Base-by-base conservation (phyloP, 2,113 vertebrate species). In the Paracanthobrama guichenoti region DNA sequence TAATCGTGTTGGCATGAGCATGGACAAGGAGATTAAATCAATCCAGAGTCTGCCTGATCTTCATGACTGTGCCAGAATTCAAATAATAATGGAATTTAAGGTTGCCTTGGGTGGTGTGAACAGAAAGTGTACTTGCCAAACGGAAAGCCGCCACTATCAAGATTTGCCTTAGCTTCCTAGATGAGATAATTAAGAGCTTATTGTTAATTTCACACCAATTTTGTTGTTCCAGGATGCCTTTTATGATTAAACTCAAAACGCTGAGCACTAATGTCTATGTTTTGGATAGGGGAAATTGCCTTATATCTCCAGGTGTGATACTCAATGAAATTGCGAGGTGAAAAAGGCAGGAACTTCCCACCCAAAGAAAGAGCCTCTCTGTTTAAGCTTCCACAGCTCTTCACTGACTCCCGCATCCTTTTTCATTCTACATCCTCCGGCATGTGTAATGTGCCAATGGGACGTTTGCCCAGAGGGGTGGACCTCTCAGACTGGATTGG, bases 1-100 rank as follows among this genome's bases (percentile, higher is more conserved):
- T 87, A 87, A 87, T 87, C 24, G 20, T 80, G 31, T 81, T 87
- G 85, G 62, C 83, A 83, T 69, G 55, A 85, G 74, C 35, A 28
- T 16, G 12, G 39, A 71, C 53, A 71, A 79, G 75, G 80, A 69
- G 85, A 87, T 87, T 87, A 85, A 81, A 88, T 84, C 73, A 75
- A 59, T 28, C n/a, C 66, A n/a, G 42, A 62, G 50, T 84, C 85
- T 88, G 78, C 72, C 69, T 76, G 62, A 85, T 79, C 57, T 46
- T 48, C 53, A 57, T 22, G 59, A 85, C 77, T 72, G 53, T 57
- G 60, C 75, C 75, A 83, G 76, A 72, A 85, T 87, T 85, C 53
- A 72, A 55, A 87, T 85, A 87, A 67, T 86, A 87, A 85, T 64
- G 48, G 80, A n/a, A 83, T 85, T 83, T 69, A 85, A 83, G 35